phyloP scores from a whole-genome alignment of 2,888 invertebrate genomes.

The Oxyteleia sp. region DNA sequence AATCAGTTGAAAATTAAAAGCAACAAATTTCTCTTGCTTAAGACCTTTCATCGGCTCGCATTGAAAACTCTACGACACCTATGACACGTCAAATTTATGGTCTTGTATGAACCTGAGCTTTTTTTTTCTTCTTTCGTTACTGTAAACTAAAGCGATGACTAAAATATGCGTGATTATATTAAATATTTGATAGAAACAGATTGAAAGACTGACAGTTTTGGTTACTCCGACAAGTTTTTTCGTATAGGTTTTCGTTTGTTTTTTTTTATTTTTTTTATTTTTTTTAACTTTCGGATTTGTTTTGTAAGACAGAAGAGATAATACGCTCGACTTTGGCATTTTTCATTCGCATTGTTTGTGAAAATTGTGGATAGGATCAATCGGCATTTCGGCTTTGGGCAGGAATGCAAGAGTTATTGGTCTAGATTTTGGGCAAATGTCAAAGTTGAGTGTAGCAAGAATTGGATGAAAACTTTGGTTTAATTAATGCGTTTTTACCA shows the following conservation, averaged over 20 bases:
- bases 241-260: constrained; percentile 14
- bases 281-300: constrained; percentile 5
- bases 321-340: neutral
- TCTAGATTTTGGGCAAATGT: no score
- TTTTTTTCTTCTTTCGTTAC: constrained; percentile 29
- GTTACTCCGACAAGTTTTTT: constrained; percentile 29
- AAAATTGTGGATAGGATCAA: no score
- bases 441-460: no score
- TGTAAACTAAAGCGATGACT: neutral
- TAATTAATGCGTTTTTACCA: no score
- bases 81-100: constrained; percentile 25
- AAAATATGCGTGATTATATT: constrained; percentile 43
- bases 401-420: no score
- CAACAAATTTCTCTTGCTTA: neutral
- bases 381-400: no score
- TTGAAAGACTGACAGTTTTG: constrained; percentile 57
- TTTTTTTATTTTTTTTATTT: neutral
- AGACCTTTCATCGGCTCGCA: neutral
- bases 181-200: constrained; percentile 31
- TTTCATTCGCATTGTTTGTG: no score
- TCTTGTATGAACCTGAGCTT: neutral
- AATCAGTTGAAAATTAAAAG: neutral
- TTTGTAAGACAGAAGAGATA: neutral
- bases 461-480: no score
- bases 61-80: constrained; percentile 20